Conservation (phyloP, 2,888 invertebrate species). For the Tachina fera region DNA sequence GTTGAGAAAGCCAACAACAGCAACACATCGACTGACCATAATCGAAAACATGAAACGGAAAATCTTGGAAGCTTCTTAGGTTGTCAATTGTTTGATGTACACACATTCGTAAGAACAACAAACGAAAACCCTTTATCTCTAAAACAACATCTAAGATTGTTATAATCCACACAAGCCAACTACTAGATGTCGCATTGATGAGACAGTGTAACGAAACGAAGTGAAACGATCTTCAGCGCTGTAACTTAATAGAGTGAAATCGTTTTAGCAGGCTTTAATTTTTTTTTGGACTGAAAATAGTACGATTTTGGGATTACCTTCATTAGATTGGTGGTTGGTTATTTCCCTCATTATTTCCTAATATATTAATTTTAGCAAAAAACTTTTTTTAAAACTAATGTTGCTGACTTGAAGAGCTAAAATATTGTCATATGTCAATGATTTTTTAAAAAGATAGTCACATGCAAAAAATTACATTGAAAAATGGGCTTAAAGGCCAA, state of each 20-base stretch:
- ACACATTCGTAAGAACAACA: conserved; percentile 35
- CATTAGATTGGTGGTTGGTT: too few relatives aligned
- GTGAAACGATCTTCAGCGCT: not conserved
- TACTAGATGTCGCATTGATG: conserved; percentile 39
- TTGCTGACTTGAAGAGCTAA: too few relatives aligned
- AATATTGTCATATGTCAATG: too few relatives aligned
- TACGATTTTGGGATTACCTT: too few relatives aligned
- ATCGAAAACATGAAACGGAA: conserved; percentile 30
- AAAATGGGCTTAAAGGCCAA: too few relatives aligned
- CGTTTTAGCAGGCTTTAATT: not conserved
- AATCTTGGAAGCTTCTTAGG: conserved; percentile 58
- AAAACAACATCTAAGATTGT: conserved; percentile 67
- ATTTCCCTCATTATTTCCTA: too few relatives aligned
- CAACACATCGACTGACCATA: not conserved
- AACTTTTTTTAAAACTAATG: too few relatives aligned
- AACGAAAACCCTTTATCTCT: conserved; percentile 70
- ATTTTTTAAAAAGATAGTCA: too few relatives aligned
- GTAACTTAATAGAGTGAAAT: conserved; percentile 24
- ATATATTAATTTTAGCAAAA: too few relatives aligned
- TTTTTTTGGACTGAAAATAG: too few relatives aligned
- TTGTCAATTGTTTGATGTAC: conserved; percentile 73
- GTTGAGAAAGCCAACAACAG: not conserved
- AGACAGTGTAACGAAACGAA: not conserved
- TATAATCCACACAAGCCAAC: conserved; percentile 61
- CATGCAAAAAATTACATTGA: too few relatives aligned